Conservation (phyloP, 2,113 vertebrate species). For the Rattus rattus region DNA sequence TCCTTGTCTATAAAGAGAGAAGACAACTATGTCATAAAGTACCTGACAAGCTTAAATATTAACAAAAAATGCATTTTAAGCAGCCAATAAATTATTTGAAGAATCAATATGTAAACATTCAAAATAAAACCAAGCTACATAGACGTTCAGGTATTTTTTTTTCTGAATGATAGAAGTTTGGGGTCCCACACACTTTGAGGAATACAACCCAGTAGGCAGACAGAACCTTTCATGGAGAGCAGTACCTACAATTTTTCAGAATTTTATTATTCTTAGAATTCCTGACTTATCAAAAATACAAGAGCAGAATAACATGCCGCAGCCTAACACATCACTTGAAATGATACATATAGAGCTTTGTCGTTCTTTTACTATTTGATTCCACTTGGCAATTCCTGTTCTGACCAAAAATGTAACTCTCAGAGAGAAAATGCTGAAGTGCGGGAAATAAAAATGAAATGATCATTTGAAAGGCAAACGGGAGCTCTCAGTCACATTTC, state of each 20-base stretch:
- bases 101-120: background rate
- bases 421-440: constrained; percentile 58
- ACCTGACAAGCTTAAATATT: background rate
- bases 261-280: constrained; percentile 55
- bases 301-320: constrained; percentile 35
- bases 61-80: background rate
- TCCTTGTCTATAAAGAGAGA: background rate
- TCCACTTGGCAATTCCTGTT: constrained; percentile 43
- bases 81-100: background rate
- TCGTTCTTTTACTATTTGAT: constrained; percentile 22
- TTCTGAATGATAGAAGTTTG: background rate
- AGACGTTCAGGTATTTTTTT: constrained; percentile 9
- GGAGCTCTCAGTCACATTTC: constrained; percentile 46
- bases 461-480: constrained; percentile 59
- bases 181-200: background rate
- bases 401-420: constrained; percentile 54
- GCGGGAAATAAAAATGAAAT: constrained; percentile 50
- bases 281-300: constrained; percentile 50
- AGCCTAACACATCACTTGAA: constrained; percentile 59
- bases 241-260: constrained; percentile 16
- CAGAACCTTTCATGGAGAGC: background rate
- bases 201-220: background rate
- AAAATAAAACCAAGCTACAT: background rate
- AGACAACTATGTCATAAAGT: background rate
- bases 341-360: constrained; percentile 45